phyloP scores from a whole-genome alignment of 1,140 invertebrate species.

The Drosophila asahinai region DNA sequence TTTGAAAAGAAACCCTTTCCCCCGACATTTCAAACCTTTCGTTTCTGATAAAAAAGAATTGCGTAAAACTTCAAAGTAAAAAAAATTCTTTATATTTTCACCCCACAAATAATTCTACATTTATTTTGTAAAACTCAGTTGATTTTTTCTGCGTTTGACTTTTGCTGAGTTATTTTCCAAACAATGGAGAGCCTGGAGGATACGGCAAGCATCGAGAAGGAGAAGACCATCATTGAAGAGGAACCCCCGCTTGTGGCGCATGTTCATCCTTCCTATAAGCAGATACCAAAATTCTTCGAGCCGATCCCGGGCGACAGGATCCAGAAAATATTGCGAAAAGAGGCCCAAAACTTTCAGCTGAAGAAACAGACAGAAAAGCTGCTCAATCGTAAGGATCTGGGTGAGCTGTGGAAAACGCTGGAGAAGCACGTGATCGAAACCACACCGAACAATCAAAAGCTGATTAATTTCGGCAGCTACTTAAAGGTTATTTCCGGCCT shows the following conservation, averaged over 20 bases:
- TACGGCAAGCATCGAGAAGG: slow-evolving; percentile 33
- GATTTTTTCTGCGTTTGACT: neutral
- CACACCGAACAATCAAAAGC: slow-evolving; percentile 90
- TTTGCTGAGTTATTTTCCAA: neutral
- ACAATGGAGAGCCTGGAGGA: slow-evolving; percentile 46
- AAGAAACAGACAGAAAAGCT: slow-evolving; percentile 93
- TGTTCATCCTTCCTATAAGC: slow-evolving; percentile 70
- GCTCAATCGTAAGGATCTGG: slow-evolving; percentile 94
- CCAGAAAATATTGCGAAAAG: slow-evolving; percentile 93
- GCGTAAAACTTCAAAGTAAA: neutral
- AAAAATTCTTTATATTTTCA: neutral
- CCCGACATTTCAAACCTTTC: neutral
- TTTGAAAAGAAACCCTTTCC: neutral
- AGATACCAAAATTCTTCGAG: slow-evolving; percentile 92
- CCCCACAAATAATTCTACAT: too few species aligned
- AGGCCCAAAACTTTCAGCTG: slow-evolving; percentile 93
- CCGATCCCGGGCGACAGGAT: slow-evolving; percentile 92
- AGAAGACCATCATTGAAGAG: slow-evolving; percentile 48
- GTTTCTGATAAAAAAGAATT: neutral
- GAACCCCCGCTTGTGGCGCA: neutral
- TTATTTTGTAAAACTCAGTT: slow-evolving; percentile 1
- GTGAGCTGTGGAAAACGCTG: slow-evolving; percentile 92
- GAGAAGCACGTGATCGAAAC: slow-evolving; percentile 92
- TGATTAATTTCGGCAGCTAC: slow-evolving; percentile 94
- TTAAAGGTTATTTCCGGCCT: slow-evolving; percentile 90